These are phyloP conservation scores for Phenganax subtilis DNA, from an alignment of 92 coral and sea anemone species.

Conservation along the genomic window DNA sequence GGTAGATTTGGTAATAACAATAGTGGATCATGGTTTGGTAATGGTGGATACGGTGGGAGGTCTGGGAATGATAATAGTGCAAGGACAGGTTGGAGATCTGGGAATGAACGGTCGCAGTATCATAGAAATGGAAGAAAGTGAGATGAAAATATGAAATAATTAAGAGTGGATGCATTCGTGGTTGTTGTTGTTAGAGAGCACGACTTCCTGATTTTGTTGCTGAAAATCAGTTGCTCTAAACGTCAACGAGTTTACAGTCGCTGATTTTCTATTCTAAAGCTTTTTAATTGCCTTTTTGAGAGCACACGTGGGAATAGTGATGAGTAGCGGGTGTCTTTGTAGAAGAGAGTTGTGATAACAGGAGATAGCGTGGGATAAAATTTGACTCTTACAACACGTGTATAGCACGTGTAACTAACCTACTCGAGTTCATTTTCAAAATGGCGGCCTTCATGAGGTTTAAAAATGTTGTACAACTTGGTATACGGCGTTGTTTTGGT, in stretches of 20 bases:
- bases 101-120: constrained; percentile 20
- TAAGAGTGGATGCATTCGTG: not conserved
- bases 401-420: too few relatives aligned
- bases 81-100: constrained; percentile 25
- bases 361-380: too few relatives aligned
- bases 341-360: too few relatives aligned
- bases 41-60: constrained; percentile 34
- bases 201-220: constrained; percentile 10
- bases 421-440: not conserved
- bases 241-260: too few relatives aligned
- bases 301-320: too few relatives aligned
- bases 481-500: not conserved
- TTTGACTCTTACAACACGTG: too few relatives aligned
- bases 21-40: constrained; percentile 24
- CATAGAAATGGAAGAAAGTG: constrained; percentile 34
- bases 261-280: too few relatives aligned
- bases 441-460: constrained; percentile 1
- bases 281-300: too few relatives aligned
- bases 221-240: too few relatives aligned
- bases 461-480: not conserved
- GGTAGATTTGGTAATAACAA: constrained; percentile 34
- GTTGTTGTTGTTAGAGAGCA: not conserved
- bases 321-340: too few relatives aligned
- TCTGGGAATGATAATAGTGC: constrained; percentile 26
- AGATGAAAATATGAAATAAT: not conserved